A percentile compares a stretch with the other conserved stretches of the same genome.
phyloP scores from a whole-genome alignment of 2,113 vertebrate genomes.

The Hydropotes inermis region DNA sequence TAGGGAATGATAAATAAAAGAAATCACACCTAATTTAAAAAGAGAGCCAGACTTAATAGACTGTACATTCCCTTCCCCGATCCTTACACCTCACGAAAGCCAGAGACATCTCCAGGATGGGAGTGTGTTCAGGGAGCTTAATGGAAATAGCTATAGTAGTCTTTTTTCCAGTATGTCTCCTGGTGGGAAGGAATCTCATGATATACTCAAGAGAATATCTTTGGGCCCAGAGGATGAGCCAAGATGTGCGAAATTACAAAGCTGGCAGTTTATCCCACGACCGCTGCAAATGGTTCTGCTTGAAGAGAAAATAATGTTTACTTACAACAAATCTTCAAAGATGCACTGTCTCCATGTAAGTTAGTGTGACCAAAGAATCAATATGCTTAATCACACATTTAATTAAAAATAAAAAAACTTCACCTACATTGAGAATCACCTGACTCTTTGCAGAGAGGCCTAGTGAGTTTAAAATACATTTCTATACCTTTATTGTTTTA shows the following conservation, averaged over 20 bases:
- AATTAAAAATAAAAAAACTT: constrained; percentile 58
- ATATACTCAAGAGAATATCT: neutral
- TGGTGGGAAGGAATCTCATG: neutral
- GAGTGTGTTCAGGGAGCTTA: neutral
- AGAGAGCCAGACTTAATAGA: constrained; percentile 18
- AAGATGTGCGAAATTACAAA: neutral
- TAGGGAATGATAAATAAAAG: constrained; percentile 54
- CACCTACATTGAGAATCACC: neutral
- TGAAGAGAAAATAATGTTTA: neutral
- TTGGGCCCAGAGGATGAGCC: neutral
- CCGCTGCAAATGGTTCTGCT: neutral
- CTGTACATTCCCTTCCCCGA: neutral
- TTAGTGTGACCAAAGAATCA: constrained; percentile 23
- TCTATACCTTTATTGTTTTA: constrained; percentile 2
- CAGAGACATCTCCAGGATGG: neutral
- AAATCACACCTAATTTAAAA: constrained; percentile 41
- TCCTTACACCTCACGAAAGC: neutral
- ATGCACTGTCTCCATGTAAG: neutral
- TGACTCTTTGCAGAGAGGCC: neutral
- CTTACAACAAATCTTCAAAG: constrained; percentile 4
- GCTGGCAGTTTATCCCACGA: accelerated
- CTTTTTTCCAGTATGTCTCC: neutral
- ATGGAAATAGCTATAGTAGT: neutral
- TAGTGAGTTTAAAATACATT: neutral
- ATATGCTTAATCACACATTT: constrained; percentile 41